Percentiles rank a stretch among this genome's conserved stretches.
Conservation (phyloP, 2,888 invertebrate genomes). For the Microctonus hyperodae region DNA sequence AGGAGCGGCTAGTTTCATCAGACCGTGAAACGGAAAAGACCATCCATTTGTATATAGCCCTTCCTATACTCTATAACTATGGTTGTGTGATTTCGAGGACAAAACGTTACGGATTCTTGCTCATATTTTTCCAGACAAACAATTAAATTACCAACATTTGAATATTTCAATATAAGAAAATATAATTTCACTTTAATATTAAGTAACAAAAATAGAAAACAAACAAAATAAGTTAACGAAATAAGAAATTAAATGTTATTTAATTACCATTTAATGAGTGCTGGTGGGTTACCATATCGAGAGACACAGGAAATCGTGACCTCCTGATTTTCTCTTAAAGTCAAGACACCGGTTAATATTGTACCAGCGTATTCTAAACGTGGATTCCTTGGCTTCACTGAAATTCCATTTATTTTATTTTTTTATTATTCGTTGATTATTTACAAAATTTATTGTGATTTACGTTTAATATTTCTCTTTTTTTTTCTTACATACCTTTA, state of each 20-base stretch:
- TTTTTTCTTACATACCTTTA: slow-evolving; percentile 69
- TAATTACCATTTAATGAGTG: slow-evolving; percentile 81
- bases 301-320: slow-evolving; percentile 84
- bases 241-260: background rate
- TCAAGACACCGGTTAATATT: slow-evolving; percentile 57
- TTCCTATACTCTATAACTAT: slow-evolving; percentile 34
- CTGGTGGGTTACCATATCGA: slow-evolving; percentile 90
- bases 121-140: background rate
- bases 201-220: background rate
- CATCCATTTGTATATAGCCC: slow-evolving; percentile 42
- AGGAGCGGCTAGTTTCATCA: slow-evolving; percentile 54
- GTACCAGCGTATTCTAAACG: slow-evolving; percentile 82
- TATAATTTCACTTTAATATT: no score
- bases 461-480: background rate
- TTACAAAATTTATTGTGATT: background rate
- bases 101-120: slow-evolving; percentile 48
- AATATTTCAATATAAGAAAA: background rate
- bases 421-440: background rate
- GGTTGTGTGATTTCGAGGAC: slow-evolving; percentile 23
- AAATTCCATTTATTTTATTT: slow-evolving; percentile 31
- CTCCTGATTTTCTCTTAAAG: slow-evolving; percentile 58
- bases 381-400: slow-evolving; percentile 78
- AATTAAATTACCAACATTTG: background rate
- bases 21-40: slow-evolving; percentile 56
- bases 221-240: no score